Evolutionary conservation across 2,888 invertebrate species (phyloP), one percentile per base, ranked within the genome.

Genomic region (Stegana nigrithorax): DNA sequence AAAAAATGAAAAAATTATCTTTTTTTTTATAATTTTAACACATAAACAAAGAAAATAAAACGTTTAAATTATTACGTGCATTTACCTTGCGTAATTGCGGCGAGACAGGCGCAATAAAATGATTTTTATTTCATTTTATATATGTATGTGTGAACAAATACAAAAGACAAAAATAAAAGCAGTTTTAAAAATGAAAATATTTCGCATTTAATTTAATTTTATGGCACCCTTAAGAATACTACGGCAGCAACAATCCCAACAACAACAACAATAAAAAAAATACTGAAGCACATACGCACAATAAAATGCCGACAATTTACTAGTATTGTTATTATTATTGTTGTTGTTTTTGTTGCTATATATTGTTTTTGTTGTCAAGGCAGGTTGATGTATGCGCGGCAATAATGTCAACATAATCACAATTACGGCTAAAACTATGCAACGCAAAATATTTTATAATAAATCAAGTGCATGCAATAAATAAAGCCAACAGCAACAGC

Each of bases 391-490:
- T 47, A 63, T 55, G 53, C 53, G 21, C 19, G n/a, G 63, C 67
- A 63, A 68, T 65, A 67, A 67, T 60, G 66, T 66, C 63, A 62
- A 25, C 62, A 62, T 64, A 68, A 62, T 71, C 59, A 62, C 68
- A 68, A 70, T 73, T 65, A 70, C 70, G 78, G 75, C 76, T 75
- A 78, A 80, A 80, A 80, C 81, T 80, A 81, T 79, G 73, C 79
- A 72, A 70, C n/a, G n/a, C n/a, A n/a, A 55, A 55, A 55, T 55
- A 21, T 55, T 55, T 21, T 19, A 74, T 72, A 71, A 79, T 80
- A 80, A 81, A 80, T 80, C 76, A 81, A 62, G 66, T 56, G 67
- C 68, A 75, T 51, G 36, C 17, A 62, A 66, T 74, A 80, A 80
- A 75, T n/a, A n/a, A n/a, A n/a, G n/a, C n/a, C n/a, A n/a, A n/a